Evolutionary conservation across 92 coral and sea anemone species (phyloP).

Genomic region (Hydrozoanthus gracilis): DNA sequence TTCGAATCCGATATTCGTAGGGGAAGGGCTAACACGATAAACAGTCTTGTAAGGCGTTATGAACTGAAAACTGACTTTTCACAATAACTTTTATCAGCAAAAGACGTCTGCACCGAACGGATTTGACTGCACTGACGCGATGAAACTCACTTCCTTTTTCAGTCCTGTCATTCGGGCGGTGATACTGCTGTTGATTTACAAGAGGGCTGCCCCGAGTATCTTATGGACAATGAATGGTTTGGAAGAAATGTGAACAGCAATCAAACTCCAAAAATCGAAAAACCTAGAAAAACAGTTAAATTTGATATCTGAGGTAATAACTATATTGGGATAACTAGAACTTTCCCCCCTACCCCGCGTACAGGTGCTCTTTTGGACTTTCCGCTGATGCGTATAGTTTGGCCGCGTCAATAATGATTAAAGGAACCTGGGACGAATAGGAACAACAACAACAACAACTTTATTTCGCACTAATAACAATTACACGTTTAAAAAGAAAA

Average conservation of each 20-base stretch:
- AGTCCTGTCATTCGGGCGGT: conserved; percentile 5
- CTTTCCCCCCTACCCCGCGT: no score
- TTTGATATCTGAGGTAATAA: conserved; percentile 27
- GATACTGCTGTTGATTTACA: not conserved
- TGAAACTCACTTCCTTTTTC: conserved; percentile 49
- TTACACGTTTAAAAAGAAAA: no score
- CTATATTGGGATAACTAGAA: no score
- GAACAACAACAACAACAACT: no score
- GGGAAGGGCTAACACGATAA: no score
- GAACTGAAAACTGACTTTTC: not conserved
- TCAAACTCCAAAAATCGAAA: not conserved
- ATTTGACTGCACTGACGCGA: not conserved
- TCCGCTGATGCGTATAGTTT: no score
- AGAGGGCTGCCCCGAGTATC: conserved; percentile 18
- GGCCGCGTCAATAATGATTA: no score
- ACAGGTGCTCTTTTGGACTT: no score
- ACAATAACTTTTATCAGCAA: not conserved
- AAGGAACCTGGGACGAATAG: no score
- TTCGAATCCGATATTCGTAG: no score
- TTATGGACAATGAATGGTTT: conserved; percentile 40
- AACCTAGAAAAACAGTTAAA: conserved; percentile 36
- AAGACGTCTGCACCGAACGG: not conserved
- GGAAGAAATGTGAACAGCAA: conserved; percentile 10
- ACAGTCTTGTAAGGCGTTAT: no score
- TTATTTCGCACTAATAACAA: no score